Evolutionary conservation across 2,888 invertebrate genomes (phyloP).

Genomic region (Plebejus anna): DNA sequence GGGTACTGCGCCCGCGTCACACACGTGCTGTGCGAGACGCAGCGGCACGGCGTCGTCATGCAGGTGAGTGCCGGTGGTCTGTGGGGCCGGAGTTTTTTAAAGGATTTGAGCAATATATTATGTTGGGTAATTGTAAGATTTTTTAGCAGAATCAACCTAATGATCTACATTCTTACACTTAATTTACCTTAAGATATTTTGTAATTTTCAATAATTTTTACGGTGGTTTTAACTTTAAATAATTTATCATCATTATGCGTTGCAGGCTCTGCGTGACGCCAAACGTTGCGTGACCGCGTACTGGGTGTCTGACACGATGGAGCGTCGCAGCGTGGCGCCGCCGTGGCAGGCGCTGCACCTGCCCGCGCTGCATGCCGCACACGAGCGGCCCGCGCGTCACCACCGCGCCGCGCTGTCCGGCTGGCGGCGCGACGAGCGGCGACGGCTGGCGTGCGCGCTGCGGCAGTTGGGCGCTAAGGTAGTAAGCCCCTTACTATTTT

Average conservation of each 20-base stretch:
- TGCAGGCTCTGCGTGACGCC: slow-evolving; percentile 82
- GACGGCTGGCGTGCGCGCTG: slow-evolving; percentile 90
- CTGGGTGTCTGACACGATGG: slow-evolving; percentile 95
- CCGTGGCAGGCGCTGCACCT: slow-evolving; percentile 97
- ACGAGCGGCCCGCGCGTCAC: slow-evolving; percentile 86
- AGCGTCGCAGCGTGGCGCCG: slow-evolving; percentile 90
- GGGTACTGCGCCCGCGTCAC: slow-evolving; percentile 93
- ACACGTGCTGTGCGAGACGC: slow-evolving; percentile 94
- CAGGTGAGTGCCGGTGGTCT: slow-evolving; percentile 64
- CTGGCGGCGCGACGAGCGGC: slow-evolving; percentile 92
- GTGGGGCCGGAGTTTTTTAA: too few relatives aligned
- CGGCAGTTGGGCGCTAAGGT: slow-evolving; percentile 92
- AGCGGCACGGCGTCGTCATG: slow-evolving; percentile 94
- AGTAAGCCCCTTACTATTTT: slow-evolving; percentile 48
- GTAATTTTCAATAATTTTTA: too few relatives aligned
- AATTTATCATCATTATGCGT: not conserved
- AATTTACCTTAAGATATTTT: too few relatives aligned
- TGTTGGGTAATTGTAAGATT: too few relatives aligned
- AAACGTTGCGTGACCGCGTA: slow-evolving; percentile 89
- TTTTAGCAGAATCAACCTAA: too few relatives aligned
- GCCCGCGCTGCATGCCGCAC: slow-evolving; percentile 84
- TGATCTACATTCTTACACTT: too few relatives aligned
- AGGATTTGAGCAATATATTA: too few relatives aligned
- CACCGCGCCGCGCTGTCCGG: slow-evolving; percentile 93
- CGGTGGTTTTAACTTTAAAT: too few relatives aligned